Evolutionary conservation across 2,888 invertebrate species (phyloP), one percentile per base, ranked within the genome.

Genomic region (Drosophila antonietae): DNA sequence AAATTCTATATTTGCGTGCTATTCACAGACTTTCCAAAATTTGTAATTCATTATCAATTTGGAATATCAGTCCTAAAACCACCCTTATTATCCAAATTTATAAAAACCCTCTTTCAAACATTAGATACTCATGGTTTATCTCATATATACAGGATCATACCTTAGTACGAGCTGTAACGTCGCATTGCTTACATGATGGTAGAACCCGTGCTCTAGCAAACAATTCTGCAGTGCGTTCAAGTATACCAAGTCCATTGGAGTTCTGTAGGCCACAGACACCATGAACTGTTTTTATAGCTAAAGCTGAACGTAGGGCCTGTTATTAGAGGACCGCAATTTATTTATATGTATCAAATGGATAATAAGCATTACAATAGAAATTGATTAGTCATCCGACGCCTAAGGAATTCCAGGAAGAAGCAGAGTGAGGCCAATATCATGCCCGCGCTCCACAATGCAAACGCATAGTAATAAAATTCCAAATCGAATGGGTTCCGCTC

Each of bases 181-280:
- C 20, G 20, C 20, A 20, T 20, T 20, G 20, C 20, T 20, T 20
- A 20, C 20, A 20, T 20, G 2, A 20, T 20, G 20, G 20, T 20
- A 20, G 20, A 20, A 20, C 2, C 20, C 2, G 20, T 68, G 2
- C 71, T 63, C 28, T 64, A 57, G 12, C 58, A 47, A 7, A 84
- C 68, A 61, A 56, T 81, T 83, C 37, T 83, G 89, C 10, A 88
- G 52, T 9, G 70, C 49, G 64, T 67, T 73, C n/a, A 81, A 49
- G 56, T 59, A 52, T 8, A 86, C 46, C 31, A 71, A 60, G 49
- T 73, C 87, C 83, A 83, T 88, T 49, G 8, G 5, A 20, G 14
- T 8, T 33, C 2, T 43, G 23, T 31, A 23, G 39, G 28, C 10
- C 1, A 20, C 31, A 46, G 1, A 4, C 7, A n/a, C 7, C 20